A percentile compares a stretch with the other conserved stretches of the same genome.
Conservation (phyloP, 1,140 invertebrate genomes). For the Magallana ariakensis region DNA sequence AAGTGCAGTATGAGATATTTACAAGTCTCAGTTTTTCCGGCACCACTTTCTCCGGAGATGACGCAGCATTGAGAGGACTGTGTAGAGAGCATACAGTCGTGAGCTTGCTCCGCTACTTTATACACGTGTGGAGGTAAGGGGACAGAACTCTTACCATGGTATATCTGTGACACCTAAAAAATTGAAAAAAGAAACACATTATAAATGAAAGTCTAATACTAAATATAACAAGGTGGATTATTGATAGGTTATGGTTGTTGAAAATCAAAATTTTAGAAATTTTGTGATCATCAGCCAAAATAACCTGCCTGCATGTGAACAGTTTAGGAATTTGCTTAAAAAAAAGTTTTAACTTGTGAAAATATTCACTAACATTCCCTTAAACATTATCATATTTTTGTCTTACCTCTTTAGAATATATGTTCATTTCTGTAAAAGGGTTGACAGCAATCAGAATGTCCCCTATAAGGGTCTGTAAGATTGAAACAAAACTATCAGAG, state of each 20-base stretch:
- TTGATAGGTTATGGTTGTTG: too few relatives aligned
- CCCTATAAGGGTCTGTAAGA: slow-evolving; percentile 87
- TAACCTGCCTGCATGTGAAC: too few relatives aligned
- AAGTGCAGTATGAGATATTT: slow-evolving; percentile 73
- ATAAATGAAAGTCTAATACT: not conserved
- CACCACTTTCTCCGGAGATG: slow-evolving; percentile 96
- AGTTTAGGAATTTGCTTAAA: too few relatives aligned
- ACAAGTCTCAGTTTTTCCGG: slow-evolving; percentile 94
- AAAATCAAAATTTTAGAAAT: too few relatives aligned
- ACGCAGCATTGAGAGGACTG: slow-evolving; percentile 74
- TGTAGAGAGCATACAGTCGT: slow-evolving; percentile 91
- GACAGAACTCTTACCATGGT: slow-evolving; percentile 52
- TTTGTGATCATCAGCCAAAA: too few relatives aligned
- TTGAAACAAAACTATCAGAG: not conserved
- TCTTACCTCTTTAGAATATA: slow-evolving; percentile 86
- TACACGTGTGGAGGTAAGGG: slow-evolving; percentile 90
- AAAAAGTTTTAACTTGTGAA: too few relatives aligned
- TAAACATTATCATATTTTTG: not conserved
- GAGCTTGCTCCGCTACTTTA: slow-evolving; percentile 87
- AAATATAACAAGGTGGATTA: too few relatives aligned
- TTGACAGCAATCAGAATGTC: slow-evolving; percentile 92
- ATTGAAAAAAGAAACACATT: not conserved
- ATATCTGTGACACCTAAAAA: slow-evolving; percentile 67
- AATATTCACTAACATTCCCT: too few relatives aligned
- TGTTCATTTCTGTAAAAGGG: slow-evolving; percentile 88